Base-by-base conservation (phyloP, 2,888 invertebrate genomes). In the Archips crataeganus region DNA sequence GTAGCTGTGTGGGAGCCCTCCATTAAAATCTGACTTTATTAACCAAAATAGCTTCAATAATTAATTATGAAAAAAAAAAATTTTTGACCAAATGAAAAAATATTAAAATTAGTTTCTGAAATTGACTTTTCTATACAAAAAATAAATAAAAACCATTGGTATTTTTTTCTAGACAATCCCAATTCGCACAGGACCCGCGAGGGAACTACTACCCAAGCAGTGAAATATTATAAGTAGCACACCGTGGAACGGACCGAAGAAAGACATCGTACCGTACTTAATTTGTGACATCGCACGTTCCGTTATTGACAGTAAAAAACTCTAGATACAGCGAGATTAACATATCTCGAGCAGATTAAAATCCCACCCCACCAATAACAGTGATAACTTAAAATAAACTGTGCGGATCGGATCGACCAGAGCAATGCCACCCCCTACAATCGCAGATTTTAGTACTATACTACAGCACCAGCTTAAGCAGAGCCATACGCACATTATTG, bases 311-410 rank as follows among this genome's bases (percentile, higher is more conserved):
- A 45, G 36, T 15, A 32, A 63, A 68, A 39, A 15, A 36, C 67
- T 64, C 68, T 32, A 69, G 73, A 72, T 72, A 68, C 64, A 73
- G 39, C 57, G 32, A 73, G 68, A 73, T 73, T 73, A 73, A 59
- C 73, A 73, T 73, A 73, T 73, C 73, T 63, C 71, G 54, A 62
- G 66, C 74, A 70, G 74, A 74, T 74, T 74, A 74, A 74, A 70
- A 74, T 65, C 74, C 74, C 74, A 63, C 75, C 71, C 71, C 70
- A 70, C 71, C 71, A 71, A 71, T 75, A 69, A 65, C 74, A 60
- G 67, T 70, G 68, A 76, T 76, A 75, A 76, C 75, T 76, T 76
- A 75, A 76, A 76, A 68, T 75, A 76, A 76, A 76, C 76, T 72
- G 75, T 59, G 69, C 76, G 76, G 67, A 75, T 76, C 76, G 75